phyloP scores from a whole-genome alignment of 2,888 invertebrate species.

The Dasysyrphus tricinctus region DNA sequence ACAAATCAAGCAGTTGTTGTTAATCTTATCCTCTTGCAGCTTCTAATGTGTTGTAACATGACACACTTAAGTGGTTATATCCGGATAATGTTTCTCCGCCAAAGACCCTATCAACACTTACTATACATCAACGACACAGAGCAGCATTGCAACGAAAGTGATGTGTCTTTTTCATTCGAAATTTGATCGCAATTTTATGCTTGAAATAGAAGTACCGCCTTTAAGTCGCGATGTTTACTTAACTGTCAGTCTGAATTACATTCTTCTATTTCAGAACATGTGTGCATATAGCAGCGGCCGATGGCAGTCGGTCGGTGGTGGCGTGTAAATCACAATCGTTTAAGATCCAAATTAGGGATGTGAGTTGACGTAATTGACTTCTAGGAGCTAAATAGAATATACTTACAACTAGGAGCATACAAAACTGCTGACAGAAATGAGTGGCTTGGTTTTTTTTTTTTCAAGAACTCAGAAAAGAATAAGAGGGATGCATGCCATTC shows the following conservation, averaged over 20 bases:
- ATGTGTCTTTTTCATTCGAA: conserved; percentile 77
- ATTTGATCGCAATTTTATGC: conserved; percentile 82
- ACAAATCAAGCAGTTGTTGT: conserved; percentile 62
- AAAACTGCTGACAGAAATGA: conserved; percentile 57
- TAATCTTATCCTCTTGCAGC: conserved; percentile 30
- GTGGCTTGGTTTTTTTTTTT: conserved; percentile 32
- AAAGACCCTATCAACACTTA: conserved; percentile 73
- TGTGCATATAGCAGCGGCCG: neutral
- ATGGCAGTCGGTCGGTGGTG: neutral
- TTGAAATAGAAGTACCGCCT: conserved; percentile 77
- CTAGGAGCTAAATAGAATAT: conserved; percentile 39
- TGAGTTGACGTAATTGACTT: conserved; percentile 55
- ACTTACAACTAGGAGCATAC: neutral
- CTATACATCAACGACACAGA: neutral
- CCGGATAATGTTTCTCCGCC: conserved; percentile 77
- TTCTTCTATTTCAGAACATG: conserved; percentile 57
- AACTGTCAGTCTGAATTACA: conserved; percentile 69
- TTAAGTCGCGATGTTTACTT: conserved; percentile 44
- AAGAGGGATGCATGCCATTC: conserved; percentile 4
- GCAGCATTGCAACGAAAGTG: neutral
- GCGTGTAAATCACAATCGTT: conserved; percentile 70
- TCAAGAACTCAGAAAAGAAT: conserved; percentile 35
- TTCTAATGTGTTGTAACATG: conserved; percentile 69
- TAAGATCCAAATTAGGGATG: conserved; percentile 67
- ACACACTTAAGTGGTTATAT: conserved; percentile 78